Evolutionary conservation across 2,888 invertebrate genomes (phyloP).

Genomic region (Helobdella robusta): DNA sequence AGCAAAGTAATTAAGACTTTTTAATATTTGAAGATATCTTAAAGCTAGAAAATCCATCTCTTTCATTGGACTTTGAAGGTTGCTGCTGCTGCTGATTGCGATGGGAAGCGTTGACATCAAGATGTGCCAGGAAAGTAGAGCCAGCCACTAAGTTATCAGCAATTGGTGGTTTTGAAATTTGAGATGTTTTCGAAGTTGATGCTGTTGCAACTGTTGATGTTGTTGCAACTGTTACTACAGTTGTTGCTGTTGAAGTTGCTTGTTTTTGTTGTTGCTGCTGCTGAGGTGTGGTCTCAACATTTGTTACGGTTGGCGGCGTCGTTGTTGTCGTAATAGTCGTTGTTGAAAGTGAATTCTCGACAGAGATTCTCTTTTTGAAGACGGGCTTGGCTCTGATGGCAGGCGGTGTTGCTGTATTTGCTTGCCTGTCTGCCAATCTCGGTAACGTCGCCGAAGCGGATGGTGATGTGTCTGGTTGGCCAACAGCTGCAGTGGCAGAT

Average conservation of each 20-base stretch:
- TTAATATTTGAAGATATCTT: slow-evolving; percentile 12
- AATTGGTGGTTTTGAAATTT: not conserved
- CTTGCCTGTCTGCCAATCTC: not conserved
- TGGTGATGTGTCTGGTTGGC: not conserved
- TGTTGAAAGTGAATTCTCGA: not conserved
- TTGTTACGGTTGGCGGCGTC: not conserved
- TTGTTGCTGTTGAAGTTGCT: not conserved
- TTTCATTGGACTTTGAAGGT: slow-evolving; percentile 3
- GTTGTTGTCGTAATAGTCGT: not conserved
- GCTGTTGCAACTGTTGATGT: not conserved
- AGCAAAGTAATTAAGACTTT: not conserved
- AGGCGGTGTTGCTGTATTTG: slow-evolving; percentile 9
- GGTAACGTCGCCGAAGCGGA: not conserved
- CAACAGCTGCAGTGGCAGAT: not conserved
- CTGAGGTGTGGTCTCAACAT: not conserved
- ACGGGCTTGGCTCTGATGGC: slow-evolving; percentile 12
- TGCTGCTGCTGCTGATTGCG: slow-evolving; percentile 1
- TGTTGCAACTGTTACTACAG: not conserved
- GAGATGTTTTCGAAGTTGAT: not conserved
- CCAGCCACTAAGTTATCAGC: not conserved
- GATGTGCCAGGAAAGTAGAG: slow-evolving; percentile 4
- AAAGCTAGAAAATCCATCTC: slow-evolving; percentile 21
- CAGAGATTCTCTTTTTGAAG: slow-evolving; percentile 14
- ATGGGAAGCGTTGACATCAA: not conserved
- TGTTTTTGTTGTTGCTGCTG: not conserved